Evolutionary conservation across 2,888 invertebrate genomes (phyloP).

Genomic region (Aricia artaxerxes): DNA sequence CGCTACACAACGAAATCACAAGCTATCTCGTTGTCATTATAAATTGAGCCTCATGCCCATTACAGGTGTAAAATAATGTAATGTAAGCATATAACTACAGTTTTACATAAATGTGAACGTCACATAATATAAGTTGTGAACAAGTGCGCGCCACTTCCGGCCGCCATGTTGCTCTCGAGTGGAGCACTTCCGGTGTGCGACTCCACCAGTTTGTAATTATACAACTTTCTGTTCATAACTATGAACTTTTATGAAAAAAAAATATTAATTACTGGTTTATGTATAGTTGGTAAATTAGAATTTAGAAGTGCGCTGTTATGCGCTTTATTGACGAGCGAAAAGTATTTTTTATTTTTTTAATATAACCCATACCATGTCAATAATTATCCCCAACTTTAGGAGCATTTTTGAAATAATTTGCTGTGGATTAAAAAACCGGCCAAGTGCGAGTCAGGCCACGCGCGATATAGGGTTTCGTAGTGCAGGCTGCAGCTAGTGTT

Average conservation of each 20-base stretch:
- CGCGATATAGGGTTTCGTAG: too few relatives aligned
- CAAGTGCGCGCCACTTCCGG: conserved; percentile 34
- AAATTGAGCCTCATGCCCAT: not conserved
- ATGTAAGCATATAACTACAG: not conserved
- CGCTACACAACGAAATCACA: too few relatives aligned
- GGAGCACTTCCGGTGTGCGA: conserved; percentile 31
- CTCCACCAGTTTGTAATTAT: conserved; percentile 15
- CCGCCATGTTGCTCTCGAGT: conserved; percentile 34
- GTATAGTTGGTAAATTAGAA: not conserved
- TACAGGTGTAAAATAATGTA: not conserved
- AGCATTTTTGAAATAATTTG: too few relatives aligned
- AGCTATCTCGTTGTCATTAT: too few relatives aligned
- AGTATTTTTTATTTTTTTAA: not conserved
- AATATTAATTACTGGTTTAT: not conserved
- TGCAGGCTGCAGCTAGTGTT: too few relatives aligned
- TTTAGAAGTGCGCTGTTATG: not conserved
- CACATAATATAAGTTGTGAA: not conserved
- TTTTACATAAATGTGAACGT: conserved; percentile 1
- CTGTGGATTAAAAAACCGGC: too few relatives aligned
- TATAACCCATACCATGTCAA: not conserved
- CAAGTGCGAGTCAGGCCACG: too few relatives aligned
- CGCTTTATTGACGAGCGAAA: not conserved
- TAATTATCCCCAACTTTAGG: too few relatives aligned
- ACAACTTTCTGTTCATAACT: conserved; percentile 8
- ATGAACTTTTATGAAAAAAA: not conserved